Percentiles rank a stretch among this genome's conserved stretches.
These are phyloP conservation scores for Conus betulinus DNA, from an alignment of 1,140 invertebrate genomes.

Conservation along the genomic window DNA sequence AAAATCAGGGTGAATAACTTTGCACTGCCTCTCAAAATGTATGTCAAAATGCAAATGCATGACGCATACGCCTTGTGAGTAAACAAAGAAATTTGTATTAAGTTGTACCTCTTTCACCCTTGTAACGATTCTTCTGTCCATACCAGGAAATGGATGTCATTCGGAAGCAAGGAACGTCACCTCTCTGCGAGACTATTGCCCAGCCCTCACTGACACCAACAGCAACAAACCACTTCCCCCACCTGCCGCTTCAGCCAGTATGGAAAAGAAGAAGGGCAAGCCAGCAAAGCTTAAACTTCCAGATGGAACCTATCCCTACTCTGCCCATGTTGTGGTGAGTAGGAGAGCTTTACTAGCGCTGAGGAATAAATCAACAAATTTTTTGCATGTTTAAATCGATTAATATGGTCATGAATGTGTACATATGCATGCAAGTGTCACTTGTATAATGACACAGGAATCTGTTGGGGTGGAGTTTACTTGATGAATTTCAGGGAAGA, in stretches of 20 bases:
- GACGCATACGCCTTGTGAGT: too few species aligned
- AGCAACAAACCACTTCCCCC: constrained; percentile 7
- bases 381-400: background rate
- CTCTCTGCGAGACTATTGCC: constrained; percentile 44
- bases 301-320: constrained; percentile 62
- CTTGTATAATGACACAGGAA: too few species aligned
- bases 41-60: too few species aligned
- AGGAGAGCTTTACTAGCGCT: background rate
- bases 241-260: background rate
- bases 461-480: too few species aligned
- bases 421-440: too few species aligned
- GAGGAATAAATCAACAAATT: background rate
- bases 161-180: constrained; percentile 36
- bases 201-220: background rate
- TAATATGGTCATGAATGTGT: background rate
- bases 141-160: constrained; percentile 43
- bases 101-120: too few species aligned
- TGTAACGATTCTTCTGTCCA: too few species aligned
- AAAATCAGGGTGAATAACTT: too few species aligned
- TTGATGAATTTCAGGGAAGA: too few species aligned
- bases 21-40: too few species aligned
- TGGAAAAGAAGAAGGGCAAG: background rate
- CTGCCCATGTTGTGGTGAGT: constrained; percentile 45
- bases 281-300: constrained; percentile 42
- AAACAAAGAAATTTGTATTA: too few species aligned